Percentiles rank a stretch among this genome's conserved stretches.
These are phyloP conservation scores for Drosophila gunungcola DNA, from an alignment of 1,140 invertebrate species.

Conservation along the genomic window DNA sequence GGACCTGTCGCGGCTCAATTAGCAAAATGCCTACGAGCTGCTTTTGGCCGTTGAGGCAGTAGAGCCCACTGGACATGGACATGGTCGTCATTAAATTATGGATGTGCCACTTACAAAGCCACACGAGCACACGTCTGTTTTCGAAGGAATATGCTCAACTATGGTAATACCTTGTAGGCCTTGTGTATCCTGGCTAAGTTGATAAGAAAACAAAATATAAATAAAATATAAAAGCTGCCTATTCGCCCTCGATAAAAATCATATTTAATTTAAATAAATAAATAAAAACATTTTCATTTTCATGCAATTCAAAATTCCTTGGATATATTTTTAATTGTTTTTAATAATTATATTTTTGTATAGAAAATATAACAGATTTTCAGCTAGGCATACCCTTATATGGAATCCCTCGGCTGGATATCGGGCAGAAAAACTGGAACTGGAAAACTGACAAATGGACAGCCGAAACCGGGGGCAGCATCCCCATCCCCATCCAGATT, in stretches of 20 bases:
- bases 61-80: conserved; percentile 44
- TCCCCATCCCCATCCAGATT: conserved; percentile 11
- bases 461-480: conserved; percentile 2
- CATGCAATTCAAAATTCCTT: no score
- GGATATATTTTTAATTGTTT: no score
- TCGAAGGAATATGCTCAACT: neutral
- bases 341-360: no score
- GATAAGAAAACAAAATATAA: no score
- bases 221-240: neutral
- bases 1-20: conserved; percentile 75
- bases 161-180: neutral
- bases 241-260: no score
- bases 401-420: neutral
- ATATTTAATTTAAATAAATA: no score
- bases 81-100: conserved; percentile 58
- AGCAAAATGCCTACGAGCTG: conserved; percentile 69
- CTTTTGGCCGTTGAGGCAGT: conserved; percentile 26
- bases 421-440: conserved; percentile 7
- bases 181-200: neutral
- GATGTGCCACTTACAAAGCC: conserved; percentile 5
- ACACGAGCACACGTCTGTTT: conserved; percentile 6
- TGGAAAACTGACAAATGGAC: conserved; percentile 45
- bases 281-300: neutral
- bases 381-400: conserved; percentile 1
- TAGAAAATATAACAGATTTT: no score